These are phyloP conservation scores for Ochropleura leucogaster DNA, from an alignment of 2,888 invertebrate species.

Conservation along the genomic window DNA sequence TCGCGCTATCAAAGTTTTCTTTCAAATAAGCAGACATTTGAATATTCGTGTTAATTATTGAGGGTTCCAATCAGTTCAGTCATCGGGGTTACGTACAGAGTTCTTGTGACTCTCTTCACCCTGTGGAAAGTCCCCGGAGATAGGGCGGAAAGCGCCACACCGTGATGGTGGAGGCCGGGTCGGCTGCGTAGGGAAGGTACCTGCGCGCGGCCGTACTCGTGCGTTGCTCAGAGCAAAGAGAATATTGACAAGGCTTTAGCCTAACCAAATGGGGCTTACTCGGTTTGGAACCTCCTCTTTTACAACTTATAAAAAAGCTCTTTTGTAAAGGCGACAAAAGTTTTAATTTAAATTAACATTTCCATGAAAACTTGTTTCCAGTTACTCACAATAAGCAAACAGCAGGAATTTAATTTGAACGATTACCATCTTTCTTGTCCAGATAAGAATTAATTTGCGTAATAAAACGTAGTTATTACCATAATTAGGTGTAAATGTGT, in stretches of 20 bases:
- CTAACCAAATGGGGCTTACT: constrained; percentile 91
- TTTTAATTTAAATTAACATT: background rate
- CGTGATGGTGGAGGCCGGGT: constrained; percentile 79
- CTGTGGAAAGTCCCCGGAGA: constrained; percentile 91
- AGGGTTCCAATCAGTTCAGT: constrained; percentile 87
- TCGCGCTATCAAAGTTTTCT: constrained; percentile 76
- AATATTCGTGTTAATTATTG: fast-evolving
- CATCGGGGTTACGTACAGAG: constrained; percentile 87
- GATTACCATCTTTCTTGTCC: constrained; percentile 1
- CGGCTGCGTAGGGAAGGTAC: constrained; percentile 82
- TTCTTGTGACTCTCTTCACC: constrained; percentile 80
- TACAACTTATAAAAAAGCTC: background rate
- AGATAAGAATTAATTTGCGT: constrained; percentile 43
- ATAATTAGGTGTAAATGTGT: constrained; percentile 51
- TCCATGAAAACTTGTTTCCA: background rate
- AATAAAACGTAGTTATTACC: constrained; percentile 46
- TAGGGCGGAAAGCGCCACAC: constrained; percentile 87
- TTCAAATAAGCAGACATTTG: constrained; percentile 47
- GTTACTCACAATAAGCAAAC: background rate
- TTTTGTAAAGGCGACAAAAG: background rate
- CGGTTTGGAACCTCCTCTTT: constrained; percentile 79
- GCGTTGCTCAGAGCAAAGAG: constrained; percentile 89
- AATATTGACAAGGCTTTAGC: constrained; percentile 80
- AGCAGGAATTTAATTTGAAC: constrained; percentile 22
- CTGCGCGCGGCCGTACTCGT: constrained; percentile 75